Evolutionary conservation across 2,113 vertebrate genomes (phyloP), one percentile per base, ranked within the genome.

Genomic region (Psettodes erumei): DNA sequence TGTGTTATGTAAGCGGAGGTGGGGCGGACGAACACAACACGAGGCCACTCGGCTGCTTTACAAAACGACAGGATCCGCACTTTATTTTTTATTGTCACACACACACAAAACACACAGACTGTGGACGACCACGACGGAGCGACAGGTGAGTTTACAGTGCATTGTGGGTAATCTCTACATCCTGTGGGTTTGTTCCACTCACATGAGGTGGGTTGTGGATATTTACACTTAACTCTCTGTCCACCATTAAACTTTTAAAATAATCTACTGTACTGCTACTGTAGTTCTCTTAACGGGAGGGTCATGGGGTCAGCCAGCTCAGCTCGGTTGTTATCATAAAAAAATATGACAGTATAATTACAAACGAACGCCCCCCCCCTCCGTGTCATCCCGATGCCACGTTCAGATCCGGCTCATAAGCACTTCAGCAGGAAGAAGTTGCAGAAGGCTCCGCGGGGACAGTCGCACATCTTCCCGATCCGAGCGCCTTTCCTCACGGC

Each of bases 401-500:
- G 75, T 87, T 75, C 74, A 53, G 23, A 25, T 38, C 74, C 27
- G 2, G 28, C 27, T 92, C 91, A 94, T 90, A 95, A 93, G 82
- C 94, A 95, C 87, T 96, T 94, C 23, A 95, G 82, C 82, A 96
- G 92, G 76, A 94, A 95, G 76, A 94, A 94, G 89, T 93, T 93
- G 71, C 94, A 94, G 60, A 90, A 83, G 16, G 91, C 84, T 83
- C 80, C 76, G 6, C 92, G 90, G 11, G 93, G 93, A 79, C 93
- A 95, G 90, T 94, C 88, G 68, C 94, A 95, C 87, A 91, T 89
- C 82, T 94, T 95, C 8, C 93, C 94, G 77, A 94, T 94, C 43
- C 95, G 89, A 1, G 94, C 90, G 33, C 94, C 93, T 88, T 95
- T 95, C 66, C 95, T 89, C 48, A 95, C 81, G 2, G 94, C 94